Evolutionary conservation across 2,888 invertebrate genomes (phyloP), one percentile per base, ranked within the genome.

Genomic region (Dynastes hyllus): DNA sequence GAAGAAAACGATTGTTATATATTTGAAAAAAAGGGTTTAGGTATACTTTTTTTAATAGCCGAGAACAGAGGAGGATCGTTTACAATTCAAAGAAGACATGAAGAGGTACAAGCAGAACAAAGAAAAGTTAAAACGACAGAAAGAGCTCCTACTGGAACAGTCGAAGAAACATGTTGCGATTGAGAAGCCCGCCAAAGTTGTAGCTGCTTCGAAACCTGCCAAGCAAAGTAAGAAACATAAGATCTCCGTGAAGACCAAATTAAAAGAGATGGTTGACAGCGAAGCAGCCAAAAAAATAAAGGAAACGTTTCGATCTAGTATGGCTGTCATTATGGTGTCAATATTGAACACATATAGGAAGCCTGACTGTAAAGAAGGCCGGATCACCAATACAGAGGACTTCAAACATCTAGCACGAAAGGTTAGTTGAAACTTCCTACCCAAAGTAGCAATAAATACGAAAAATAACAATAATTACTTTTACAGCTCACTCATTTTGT

Each of bases 351-450:
- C 96, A 0, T 98, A 96, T 89, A 91, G 97, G 76, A 96, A 95
- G 86, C 92, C 94, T 0, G 95, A 95, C 82, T 98, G 98, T 85
- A 93, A 93, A 83, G 91, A 93, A 81, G 98, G 96, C 0, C 91
- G 95, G 83, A 98, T 99, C 84, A 94, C 94, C 2, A 95, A 93
- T 86, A 97, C 95, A 0, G 96, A 97, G 65, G 98, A 98, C 89
- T 96, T 98, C 89, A 98, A 98, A 88, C 97, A 97, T 90, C 91
- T 98, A 77, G 97, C 98, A 2, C 92, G 97, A 89, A 98, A 98
- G 93, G 96, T 96, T 40, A 50, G 63, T 61, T 13, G 32, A 37
- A 37, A 37, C 32, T 32, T 32, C 3, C 32, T 37, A 37, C 32
- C 5, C 3, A 37, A 37, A 37, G 5, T 37, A 37, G 0, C 5